Conservation (phyloP, 1,140 invertebrate genomes). For the Drosophila micromelanica region DNA sequence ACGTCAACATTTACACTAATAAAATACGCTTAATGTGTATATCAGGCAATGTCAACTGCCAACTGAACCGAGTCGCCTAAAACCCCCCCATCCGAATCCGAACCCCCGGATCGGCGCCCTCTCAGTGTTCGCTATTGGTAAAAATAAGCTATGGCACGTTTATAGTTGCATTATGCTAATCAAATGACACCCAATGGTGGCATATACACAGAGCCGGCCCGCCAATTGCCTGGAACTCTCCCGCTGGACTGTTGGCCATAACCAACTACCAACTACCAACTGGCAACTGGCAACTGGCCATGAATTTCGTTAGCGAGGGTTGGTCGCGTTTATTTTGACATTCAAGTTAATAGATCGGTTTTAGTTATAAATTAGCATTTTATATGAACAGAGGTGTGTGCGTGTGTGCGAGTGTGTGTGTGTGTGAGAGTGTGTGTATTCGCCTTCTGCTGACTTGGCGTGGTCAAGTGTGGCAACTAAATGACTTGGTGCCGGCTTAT, state of each 20-base stretch:
- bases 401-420: slow-evolving; percentile 46
- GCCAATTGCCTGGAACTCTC: slow-evolving; percentile 32
- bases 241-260: slow-evolving; percentile 31
- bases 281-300: slow-evolving; percentile 26
- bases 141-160: slow-evolving; percentile 74
- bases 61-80: slow-evolving; percentile 43
- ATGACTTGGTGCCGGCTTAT: slow-evolving; percentile 30
- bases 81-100: background rate
- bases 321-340: slow-evolving; percentile 77
- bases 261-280: slow-evolving; percentile 18
- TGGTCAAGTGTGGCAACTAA: slow-evolving; percentile 40
- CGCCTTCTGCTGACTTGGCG: slow-evolving; percentile 22
- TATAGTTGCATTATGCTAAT: slow-evolving; percentile 83
- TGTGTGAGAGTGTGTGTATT: slow-evolving; percentile 31
- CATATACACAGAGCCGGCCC: slow-evolving; percentile 47
- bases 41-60: slow-evolving; percentile 56
- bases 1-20: slow-evolving; percentile 78
- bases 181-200: slow-evolving; percentile 81
- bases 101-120: background rate
- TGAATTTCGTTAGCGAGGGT: slow-evolving; percentile 43
- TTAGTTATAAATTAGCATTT: slow-evolving; percentile 82
- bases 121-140: slow-evolving; percentile 35
- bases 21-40: slow-evolving; percentile 72
- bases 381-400: slow-evolving; percentile 55
- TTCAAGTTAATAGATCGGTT: slow-evolving; percentile 83